These are phyloP conservation scores for Notothenia rossii DNA, from an alignment of 2,113 vertebrate genomes.

Conservation along the genomic window DNA sequence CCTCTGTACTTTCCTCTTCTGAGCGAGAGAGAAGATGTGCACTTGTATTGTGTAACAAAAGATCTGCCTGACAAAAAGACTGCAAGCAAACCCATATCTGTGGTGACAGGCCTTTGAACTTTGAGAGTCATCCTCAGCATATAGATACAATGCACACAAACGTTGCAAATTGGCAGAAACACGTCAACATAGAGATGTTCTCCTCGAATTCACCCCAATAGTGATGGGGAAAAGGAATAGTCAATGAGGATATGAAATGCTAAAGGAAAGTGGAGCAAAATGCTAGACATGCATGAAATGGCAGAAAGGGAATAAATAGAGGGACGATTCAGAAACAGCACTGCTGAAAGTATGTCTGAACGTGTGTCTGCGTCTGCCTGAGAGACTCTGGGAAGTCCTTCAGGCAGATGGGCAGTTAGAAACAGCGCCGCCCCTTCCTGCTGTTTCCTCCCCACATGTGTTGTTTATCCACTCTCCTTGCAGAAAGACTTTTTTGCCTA, in stretches of 20 bases:
- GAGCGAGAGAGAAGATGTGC: constrained; percentile 24
- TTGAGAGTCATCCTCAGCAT: constrained; percentile 42
- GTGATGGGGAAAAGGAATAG: constrained; percentile 48
- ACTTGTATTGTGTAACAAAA: constrained; percentile 53
- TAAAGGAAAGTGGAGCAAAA: constrained; percentile 50
- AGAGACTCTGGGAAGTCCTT: constrained; percentile 49
- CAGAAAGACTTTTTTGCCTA: constrained; percentile 30
- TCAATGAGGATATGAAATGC: constrained; percentile 46
- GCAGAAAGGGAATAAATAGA: constrained; percentile 42
- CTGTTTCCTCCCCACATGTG: constrained; percentile 42
- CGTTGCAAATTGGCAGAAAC: constrained; percentile 43
- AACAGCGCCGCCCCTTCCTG: constrained; percentile 51
- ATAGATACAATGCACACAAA: constrained; percentile 41
- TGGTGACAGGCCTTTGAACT: constrained; percentile 71
- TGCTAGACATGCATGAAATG: constrained; percentile 34
- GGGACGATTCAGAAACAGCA: constrained; percentile 40
- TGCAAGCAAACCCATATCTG: constrained; percentile 43
- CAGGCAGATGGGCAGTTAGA: constrained; percentile 51
- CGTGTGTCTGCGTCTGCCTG: constrained; percentile 50
- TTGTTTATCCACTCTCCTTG: constrained; percentile 32
- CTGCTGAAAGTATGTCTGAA: constrained; percentile 54
- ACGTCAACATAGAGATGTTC: constrained; percentile 37
- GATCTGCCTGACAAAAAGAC: constrained; percentile 50
- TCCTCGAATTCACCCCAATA: constrained; percentile 44
- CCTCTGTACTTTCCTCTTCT: constrained; percentile 42